Base-by-base conservation (phyloP, 2,797 vertebrate species). In the Notamacropus eugenii region DNA sequence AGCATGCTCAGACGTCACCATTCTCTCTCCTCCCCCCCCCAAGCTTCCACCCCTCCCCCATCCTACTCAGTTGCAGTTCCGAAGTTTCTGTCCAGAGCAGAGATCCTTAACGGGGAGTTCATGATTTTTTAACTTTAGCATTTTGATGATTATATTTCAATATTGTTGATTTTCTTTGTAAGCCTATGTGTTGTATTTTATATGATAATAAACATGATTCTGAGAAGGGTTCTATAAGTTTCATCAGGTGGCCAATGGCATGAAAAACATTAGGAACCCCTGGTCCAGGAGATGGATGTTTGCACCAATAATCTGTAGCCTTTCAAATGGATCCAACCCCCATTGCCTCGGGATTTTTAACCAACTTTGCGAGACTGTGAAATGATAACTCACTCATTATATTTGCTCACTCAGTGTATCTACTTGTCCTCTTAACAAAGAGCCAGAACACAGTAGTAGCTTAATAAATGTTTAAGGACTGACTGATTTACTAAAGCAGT, bases 401-500 rank as follows among this genome's bases (percentile, higher is more conserved):
- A 74, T 74, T 40, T 67, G 31, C 62, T n/a, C 34, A n/a, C 62
- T 40, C 19, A 40, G 62, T 16, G n/a, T 16, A 40, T 74, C 5
- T 46, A 27, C 40, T 82, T 94, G 90, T 46, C 31, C 74, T 31
- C n/a, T 92, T 91, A 34, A 62, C 50, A 91, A 54, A 34, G 31
- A 82, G 82, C 82, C 91, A 95, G 22, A 56, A 94, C 4, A 22
- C 62, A 96, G 92, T 14, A 92, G 91, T 29, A 24, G 58, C 62
- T 91, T 59, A 13, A 54, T 91, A 94, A 94, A 54, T 91, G 94
- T 82, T 93, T 96, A 90, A 67, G 74, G 34, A 59, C 52, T 94
- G 16, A 40, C 22, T 27, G 8, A 82, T 82, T 74, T 40, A 74
- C 67, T 74, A 74, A 40, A 40, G 24, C n/a, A 82, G 67, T 9